A percentile compares a stretch with the other conserved stretches of the same genome.
These are phyloP conservation scores for Callaeas wilsoni DNA, from an alignment of 2,113 vertebrate genomes.

Conservation along the genomic window DNA sequence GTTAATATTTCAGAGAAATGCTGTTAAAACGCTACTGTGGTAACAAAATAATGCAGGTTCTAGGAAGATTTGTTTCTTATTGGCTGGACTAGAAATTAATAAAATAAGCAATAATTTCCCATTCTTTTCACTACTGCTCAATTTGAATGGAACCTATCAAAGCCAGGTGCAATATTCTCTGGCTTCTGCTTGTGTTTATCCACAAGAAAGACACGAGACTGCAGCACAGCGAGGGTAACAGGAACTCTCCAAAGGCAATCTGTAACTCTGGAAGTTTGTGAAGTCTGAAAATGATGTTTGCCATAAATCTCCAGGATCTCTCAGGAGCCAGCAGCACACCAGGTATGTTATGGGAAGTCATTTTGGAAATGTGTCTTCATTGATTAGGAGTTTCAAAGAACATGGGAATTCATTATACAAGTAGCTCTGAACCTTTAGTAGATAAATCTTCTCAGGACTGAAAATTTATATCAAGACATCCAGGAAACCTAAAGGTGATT, in stretches of 20 bases:
- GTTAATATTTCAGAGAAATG: neutral
- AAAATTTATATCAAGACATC: neutral
- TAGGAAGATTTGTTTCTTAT: neutral
- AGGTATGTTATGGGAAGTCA: neutral
- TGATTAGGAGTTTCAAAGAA: constrained; percentile 17
- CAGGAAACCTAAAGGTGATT: neutral
- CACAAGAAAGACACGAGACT: neutral
- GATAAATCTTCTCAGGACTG: neutral
- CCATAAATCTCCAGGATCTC: neutral
- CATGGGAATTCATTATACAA: neutral
- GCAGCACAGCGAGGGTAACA: neutral
- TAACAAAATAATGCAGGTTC: neutral
- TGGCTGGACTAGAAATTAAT: neutral
- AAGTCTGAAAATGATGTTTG: neutral
- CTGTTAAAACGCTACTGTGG: neutral
- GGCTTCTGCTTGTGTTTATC: neutral
- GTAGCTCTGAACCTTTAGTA: neutral
- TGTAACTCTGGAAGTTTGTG: neutral
- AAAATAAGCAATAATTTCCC: neutral
- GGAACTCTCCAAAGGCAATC: neutral
- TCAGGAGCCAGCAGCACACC: neutral
- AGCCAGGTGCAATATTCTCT: neutral
- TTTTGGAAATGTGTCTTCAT: neutral
- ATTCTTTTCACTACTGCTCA: neutral
- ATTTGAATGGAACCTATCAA: neutral